Percentiles rank a stretch among this genome's conserved stretches.
Evolutionary conservation across 2,113 vertebrate genomes (phyloP).

Genomic region (Hipposideros armiger): DNA sequence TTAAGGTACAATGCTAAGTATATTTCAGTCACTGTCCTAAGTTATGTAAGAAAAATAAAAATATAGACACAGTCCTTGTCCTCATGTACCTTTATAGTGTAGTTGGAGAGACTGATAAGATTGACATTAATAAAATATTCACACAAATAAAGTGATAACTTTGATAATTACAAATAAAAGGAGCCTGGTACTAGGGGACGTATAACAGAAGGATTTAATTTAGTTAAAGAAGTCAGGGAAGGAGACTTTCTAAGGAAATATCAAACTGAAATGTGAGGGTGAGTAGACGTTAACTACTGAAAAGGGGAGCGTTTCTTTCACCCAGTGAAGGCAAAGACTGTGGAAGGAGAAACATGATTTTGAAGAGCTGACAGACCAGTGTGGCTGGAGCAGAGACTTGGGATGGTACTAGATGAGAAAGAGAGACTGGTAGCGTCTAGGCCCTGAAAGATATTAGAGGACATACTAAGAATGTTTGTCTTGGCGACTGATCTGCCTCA

Average conservation of each 20-base stretch:
- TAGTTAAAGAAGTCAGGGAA: conserved; percentile 27
- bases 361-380: neutral
- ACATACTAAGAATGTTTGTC: neutral
- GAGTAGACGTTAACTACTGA: neutral
- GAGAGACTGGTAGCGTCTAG: neutral
- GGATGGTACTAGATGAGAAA: neutral
- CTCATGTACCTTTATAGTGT: neutral
- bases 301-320: neutral
- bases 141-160: conserved; percentile 29
- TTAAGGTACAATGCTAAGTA: neutral
- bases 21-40: neutral
- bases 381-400: neutral
- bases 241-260: neutral
- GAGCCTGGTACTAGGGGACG: neutral
- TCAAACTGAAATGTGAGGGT: neutral
- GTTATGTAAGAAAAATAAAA: neutral
- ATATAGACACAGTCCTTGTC: neutral
- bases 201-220: neutral
- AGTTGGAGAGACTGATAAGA: neutral
- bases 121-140: neutral
- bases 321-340: neutral
- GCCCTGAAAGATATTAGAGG: neutral
- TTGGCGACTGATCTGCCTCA: neutral
- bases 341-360: neutral
- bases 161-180: conserved; percentile 7